Base-by-base conservation (phyloP, 1,140 invertebrate species). In the Carcinoscorpius rotundicauda region DNA sequence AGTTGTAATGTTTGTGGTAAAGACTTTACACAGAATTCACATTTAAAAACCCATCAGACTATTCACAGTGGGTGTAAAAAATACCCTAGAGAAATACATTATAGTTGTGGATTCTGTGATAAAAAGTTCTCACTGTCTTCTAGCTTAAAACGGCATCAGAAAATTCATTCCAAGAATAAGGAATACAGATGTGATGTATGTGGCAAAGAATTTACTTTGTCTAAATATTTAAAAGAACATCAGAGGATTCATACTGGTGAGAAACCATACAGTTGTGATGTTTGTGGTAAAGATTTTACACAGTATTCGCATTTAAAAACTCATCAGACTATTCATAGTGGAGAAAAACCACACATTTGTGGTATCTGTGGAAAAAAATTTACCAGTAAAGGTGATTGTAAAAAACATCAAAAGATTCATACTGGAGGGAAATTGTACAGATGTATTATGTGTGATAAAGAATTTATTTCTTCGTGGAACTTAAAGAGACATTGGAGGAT, bases 181-280 rank as follows among this genome's bases (percentile, higher is more conserved):
- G 55, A 51, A 4, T 62, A 66, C 52, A 59, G 64, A 50, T 71
- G 70, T 64, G 64, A 68, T 60, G 51, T 71, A 5, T 75, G 73
- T 66, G 59, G 49, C 51, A 73, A 73, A 68, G 63, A 49, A 49
- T 73, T 72, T 67, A 88, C 91, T 75, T 81, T 89, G 9, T 87
- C 87, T 60, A 92, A 92, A 74, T 92, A 93, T 79, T 78, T 94
- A 6, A 87, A 87, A 59, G 89, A 91, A 74, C 91, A 95, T 74
- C 81, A 89, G 77, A 83, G 87, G 68, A 86, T 89, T 48, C 91
- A 95, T 71, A 89, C 86, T 58, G 85, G 89, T 72, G 85, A 87
- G 73, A 88, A 88, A 69, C 77, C 83, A 3, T 86, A 71, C 60
- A 63, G 68, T 48, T 74, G 72, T 59, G 61, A 58, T 50, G 60